These are phyloP conservation scores for Strix uralensis DNA, from an alignment of 2,113 vertebrate genomes.

Conservation along the genomic window DNA sequence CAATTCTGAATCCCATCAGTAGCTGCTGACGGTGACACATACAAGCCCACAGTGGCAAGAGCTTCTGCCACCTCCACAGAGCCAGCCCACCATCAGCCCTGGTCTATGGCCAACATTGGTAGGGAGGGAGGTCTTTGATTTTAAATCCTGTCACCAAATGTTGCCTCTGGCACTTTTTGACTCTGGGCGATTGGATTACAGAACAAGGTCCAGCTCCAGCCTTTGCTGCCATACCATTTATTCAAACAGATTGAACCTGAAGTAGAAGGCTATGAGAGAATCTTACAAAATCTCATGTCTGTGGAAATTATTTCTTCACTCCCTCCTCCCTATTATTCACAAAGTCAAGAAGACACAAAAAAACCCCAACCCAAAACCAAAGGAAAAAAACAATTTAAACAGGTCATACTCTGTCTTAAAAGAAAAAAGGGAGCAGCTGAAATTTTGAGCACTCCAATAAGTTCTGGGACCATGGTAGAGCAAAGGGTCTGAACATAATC, in stretches of 20 bases:
- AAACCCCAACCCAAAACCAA: not conserved
- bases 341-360: not conserved
- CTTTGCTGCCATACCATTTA: not conserved
- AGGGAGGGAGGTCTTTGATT: conserved; percentile 16
- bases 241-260: not conserved
- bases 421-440: not conserved
- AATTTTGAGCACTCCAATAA: not conserved
- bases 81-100: not conserved
- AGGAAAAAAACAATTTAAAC: not conserved
- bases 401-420: not conserved
- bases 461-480: not conserved
- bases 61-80: not conserved
- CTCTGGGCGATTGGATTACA: not conserved
- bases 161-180: not conserved
- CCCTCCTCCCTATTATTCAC: not conserved
- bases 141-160: conserved; percentile 34
- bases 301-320: not conserved
- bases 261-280: not conserved
- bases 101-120: not conserved
- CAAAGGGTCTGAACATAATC: not conserved
- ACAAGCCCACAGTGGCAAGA: not conserved
- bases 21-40: not conserved
- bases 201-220: not conserved
- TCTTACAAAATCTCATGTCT: not conserved
- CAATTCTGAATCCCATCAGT: accelerated